Conservation (phyloP, 2,113 vertebrate genomes). For the pig (Sus scrofa) region DNA sequence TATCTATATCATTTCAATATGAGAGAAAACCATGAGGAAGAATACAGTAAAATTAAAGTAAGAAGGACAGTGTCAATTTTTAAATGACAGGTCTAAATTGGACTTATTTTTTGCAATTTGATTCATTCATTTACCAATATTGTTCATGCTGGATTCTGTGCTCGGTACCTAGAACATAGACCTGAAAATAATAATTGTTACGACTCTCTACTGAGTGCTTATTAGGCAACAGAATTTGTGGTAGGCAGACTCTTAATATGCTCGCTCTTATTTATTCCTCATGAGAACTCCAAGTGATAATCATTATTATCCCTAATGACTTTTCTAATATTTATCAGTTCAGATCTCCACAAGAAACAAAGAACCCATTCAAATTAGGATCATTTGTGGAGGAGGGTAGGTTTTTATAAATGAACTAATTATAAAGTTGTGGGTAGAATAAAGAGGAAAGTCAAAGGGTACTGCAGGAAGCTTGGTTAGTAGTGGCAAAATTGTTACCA, state of each 20-base stretch:
- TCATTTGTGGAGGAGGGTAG: not conserved
- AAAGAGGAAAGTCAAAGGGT: not conserved
- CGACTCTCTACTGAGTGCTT: not conserved
- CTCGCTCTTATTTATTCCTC: not conserved
- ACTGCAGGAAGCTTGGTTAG: not conserved
- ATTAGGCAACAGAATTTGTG: not conserved
- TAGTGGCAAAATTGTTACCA: not conserved
- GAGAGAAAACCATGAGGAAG: not conserved
- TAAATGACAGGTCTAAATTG: not conserved
- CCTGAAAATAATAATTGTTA: not conserved
- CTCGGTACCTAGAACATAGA: not conserved
- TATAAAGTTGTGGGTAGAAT: not conserved
- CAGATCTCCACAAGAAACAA: not conserved
- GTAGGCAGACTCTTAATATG: not conserved
- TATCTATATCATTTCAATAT: not conserved
- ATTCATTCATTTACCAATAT: conserved; percentile 1
- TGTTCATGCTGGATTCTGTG: not conserved
- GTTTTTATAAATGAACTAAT: not conserved
- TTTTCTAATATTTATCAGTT: not conserved
- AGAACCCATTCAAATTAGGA: not conserved
- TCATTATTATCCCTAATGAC: not conserved
- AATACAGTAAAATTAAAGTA: not conserved
- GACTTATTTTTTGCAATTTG: not conserved
- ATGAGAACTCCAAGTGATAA: not conserved
- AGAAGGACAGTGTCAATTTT: not conserved